Evolutionary conservation across 2,113 vertebrate genomes (phyloP).

Genomic region (Neodon shergylaensis): DNA sequence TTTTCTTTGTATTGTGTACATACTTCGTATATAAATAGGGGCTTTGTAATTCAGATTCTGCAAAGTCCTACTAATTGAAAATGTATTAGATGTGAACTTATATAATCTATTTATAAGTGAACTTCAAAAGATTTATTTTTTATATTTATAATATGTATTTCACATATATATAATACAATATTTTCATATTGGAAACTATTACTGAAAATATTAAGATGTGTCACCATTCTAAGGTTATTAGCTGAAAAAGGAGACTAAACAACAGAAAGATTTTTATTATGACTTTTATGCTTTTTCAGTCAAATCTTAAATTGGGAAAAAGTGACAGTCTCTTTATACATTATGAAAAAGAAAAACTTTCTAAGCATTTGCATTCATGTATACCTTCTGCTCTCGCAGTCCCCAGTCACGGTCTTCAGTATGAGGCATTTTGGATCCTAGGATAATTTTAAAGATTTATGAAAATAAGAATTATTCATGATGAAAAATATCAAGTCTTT

Average conservation of each 20-base stretch:
- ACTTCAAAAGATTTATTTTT: not conserved
- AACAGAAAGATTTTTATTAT: not conserved
- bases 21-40: not conserved
- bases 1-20: not conserved
- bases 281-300: not conserved
- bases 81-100: not conserved
- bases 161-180: not conserved
- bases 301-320: not conserved
- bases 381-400: not conserved
- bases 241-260: not conserved
- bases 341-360: not conserved
- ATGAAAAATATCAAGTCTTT: conserved; percentile 40
- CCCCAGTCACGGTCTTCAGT: not conserved
- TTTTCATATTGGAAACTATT: not conserved
- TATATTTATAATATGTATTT: not conserved
- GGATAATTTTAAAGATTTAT: not conserved
- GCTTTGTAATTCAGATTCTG: not conserved
- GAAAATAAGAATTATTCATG: not conserved
- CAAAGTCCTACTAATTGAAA: not conserved
- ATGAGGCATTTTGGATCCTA: not conserved
- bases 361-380: not conserved
- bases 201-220: not conserved
- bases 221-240: not conserved
- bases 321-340: not conserved
- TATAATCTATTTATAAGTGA: not conserved